phyloP scores from a whole-genome alignment of 2,113 vertebrate species.

The Psittacula cyanocephala region DNA sequence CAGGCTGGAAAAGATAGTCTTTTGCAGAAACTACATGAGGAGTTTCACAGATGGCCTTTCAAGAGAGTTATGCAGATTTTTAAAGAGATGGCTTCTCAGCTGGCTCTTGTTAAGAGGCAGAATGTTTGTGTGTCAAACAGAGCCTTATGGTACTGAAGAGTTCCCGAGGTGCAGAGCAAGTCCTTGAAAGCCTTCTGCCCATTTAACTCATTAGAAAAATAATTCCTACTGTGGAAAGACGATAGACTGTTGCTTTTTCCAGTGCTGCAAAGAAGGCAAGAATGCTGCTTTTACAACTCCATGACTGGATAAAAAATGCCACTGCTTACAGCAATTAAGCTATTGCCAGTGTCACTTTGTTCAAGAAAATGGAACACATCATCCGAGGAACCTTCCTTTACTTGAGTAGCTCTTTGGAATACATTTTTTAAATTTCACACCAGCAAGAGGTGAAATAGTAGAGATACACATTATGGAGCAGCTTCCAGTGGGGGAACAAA shows the following conservation, averaged over 20 bases:
- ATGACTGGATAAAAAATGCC: not conserved
- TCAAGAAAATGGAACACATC: not conserved
- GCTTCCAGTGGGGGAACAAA: not conserved
- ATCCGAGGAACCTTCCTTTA: not conserved
- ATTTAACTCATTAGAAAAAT: not conserved
- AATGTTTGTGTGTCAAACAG: not conserved
- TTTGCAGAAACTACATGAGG: not conserved
- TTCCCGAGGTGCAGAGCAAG: not conserved
- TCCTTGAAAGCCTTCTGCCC: not conserved
- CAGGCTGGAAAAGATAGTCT: not conserved
- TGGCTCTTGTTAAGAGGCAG: not conserved
- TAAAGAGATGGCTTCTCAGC: not conserved
- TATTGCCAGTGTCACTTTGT: not conserved
- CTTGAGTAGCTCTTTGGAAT: not conserved
- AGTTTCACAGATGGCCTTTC: not conserved
- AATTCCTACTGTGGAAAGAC: not conserved
- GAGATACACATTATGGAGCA: not conserved
- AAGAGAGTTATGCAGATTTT: not conserved
- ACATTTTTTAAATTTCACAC: not conserved
- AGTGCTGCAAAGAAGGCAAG: not conserved
- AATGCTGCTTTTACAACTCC: not conserved
- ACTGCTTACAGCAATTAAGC: not conserved
- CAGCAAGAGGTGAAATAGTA: not conserved
- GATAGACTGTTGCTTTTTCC: not conserved
- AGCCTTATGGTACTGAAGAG: not conserved